Conservation (phyloP, 2,888 invertebrate species). For the Cinara cedri region DNA sequence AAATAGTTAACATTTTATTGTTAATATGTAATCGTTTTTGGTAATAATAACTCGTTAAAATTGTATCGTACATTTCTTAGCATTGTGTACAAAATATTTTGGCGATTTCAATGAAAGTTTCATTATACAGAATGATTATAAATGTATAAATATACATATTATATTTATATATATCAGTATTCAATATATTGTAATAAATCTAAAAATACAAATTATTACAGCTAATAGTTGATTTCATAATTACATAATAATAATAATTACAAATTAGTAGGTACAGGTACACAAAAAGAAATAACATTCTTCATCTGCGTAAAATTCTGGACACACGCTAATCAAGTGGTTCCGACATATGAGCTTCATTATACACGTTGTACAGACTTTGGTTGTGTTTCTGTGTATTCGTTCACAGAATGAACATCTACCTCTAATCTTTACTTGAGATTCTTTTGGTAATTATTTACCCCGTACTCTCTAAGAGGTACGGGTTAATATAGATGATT, state of each 20-base stretch:
- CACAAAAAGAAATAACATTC: slow-evolving; percentile 6
- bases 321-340: background rate
- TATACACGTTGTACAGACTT: slow-evolving; percentile 14
- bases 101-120: background rate
- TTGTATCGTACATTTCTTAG: background rate
- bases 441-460: too few relatives aligned
- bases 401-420: slow-evolving; percentile 11
- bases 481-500: too few relatives aligned
- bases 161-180: background rate
- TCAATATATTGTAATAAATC: background rate
- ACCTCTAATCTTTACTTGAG: background rate
- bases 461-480: too few relatives aligned
- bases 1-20: slow-evolving; percentile 4
- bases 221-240: slow-evolving; percentile 5
- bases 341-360: background rate
- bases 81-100: slow-evolving; percentile 4
- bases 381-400: slow-evolving; percentile 1
- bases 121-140: background rate
- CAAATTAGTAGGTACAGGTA: slow-evolving; percentile 8
- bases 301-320: background rate
- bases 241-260: slow-evolving; percentile 6
- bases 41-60: slow-evolving; percentile 5
- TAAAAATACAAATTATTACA: too few relatives aligned
- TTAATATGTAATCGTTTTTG: background rate
- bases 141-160: too few relatives aligned